Base-by-base conservation (phyloP, 2,888 invertebrate genomes). In the Quadroppia sp. region DNA sequence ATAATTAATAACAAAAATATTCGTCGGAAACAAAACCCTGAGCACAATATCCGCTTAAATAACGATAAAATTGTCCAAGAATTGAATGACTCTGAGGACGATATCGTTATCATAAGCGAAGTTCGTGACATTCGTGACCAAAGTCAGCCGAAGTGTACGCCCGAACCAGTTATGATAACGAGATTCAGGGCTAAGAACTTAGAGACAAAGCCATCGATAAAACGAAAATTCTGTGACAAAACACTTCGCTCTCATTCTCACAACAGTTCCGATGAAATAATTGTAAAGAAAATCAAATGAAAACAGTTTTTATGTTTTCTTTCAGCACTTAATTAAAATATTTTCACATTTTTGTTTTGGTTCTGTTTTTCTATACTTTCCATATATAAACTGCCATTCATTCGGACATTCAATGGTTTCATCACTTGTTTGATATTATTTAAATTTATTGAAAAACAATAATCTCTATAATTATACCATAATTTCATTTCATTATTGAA, bases 101-200 rank as follows among this genome's bases (percentile, higher is more conserved):
- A 59, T 30, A 59, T 59, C 32, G 59, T 59, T 59, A 25, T 59
- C 13, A 59, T 59, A 25, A 28, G 17, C 17, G 59, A 59, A 59
- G 59, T 59, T 2, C 53, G 23, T 9, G 53, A 53, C 28, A 53
- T 2, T 53, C 53, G 28, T 11, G 9, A 23, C 53, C 53, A 23
- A 25, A 53, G 11, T 53, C 23, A 53, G 23, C 23, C 23, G 3
- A 53, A 53, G 23, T 23, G 28, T 3, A 23, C 28, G 15, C 13
- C 28, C 15, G 59, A 59, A 30, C 59, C 59, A n/a, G 59, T 30
- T 11, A 30, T 59, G 15, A 59, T 50, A 2, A 23, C 17, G 4
- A 59, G 30, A 30, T 25, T 50, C 3, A 3, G n/a, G n/a, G 6
- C 50, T 2, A n/a, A 7, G 3, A 20, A 2, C 20, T 28, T 13